phyloP scores from a whole-genome alignment of 2,888 invertebrate species.

The Marronus borbonicus region DNA sequence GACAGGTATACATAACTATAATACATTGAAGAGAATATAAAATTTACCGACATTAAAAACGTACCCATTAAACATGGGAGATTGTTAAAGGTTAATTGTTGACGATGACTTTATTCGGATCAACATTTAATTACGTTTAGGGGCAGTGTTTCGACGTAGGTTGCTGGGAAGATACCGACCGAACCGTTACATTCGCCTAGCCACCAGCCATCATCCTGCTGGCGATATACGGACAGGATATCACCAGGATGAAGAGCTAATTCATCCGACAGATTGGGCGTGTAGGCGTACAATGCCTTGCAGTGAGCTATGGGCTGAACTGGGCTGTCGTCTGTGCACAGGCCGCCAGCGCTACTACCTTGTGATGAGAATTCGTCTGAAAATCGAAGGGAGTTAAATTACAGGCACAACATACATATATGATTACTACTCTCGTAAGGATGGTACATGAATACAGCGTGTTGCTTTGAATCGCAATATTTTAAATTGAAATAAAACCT shows the following conservation, averaged over 20 bases:
- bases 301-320: slow-evolving; percentile 80
- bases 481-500: too few species aligned
- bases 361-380: slow-evolving; percentile 88
- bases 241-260: slow-evolving; percentile 82
- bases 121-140: slow-evolving; percentile 50
- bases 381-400: slow-evolving; percentile 57
- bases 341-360: slow-evolving; percentile 70
- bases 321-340: slow-evolving; percentile 67
- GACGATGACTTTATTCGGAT: slow-evolving; percentile 22
- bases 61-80: slow-evolving; percentile 21
- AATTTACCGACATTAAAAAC: slow-evolving; percentile 36
- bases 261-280: slow-evolving; percentile 90
- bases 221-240: slow-evolving; percentile 89
- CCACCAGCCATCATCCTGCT: slow-evolving; percentile 97
- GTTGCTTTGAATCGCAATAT: too few species aligned
- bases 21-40: slow-evolving; percentile 40
- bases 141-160: slow-evolving; percentile 83
- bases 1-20: slow-evolving; percentile 24
- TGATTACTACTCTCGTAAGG: too few species aligned
- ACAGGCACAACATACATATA: too few species aligned
- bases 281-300: slow-evolving; percentile 89
- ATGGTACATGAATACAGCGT: too few species aligned
- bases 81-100: slow-evolving; percentile 27
- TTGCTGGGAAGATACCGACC: slow-evolving; percentile 94
- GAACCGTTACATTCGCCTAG: slow-evolving; percentile 88